Evolutionary conservation across 2,113 vertebrate species (phyloP), one percentile per base, ranked within the genome.

Genomic region (Myrmophylax atrothorax): DNA sequence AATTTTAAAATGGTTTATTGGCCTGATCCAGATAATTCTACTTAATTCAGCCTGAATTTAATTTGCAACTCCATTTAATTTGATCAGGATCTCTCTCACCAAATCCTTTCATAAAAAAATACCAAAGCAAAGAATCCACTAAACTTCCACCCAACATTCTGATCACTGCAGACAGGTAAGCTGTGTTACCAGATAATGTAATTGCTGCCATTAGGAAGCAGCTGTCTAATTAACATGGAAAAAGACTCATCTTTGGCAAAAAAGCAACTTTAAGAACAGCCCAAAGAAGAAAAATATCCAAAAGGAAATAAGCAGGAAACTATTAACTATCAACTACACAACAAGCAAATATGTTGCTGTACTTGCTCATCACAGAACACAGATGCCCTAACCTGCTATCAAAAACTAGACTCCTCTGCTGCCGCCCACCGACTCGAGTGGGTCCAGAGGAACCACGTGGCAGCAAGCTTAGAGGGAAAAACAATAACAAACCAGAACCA

Each of bases 31-130:
- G 40, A 73, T 55, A 77, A 40, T 90, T 93, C 74, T 80, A 42
- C 50, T 89, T 89, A 87, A 89, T 79, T 74, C 70, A 85, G 49
- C 35, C 23, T 73, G n/a, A 89, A 96, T 89, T 91, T 66, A 76
- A 95, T 97, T 95, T 87, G 53, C 52, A 84, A 40, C 49, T 91
- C n/a, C 55, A 62, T 84, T 94, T 89, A 84, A 95, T 95, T 77
- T 63, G 72, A 95, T 90, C 76, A 86, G 26, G 47, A 86, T 77
- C 47, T 64, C 87, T 81, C 44, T 84, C 75, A 90, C 24, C 19
- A 52, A 94, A 88, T 60, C 87, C 50, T n/a, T 79, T 84, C 16
- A 31, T 47, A 40, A 26, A 77, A 59, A 47, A 42, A 20, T 46
- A 8, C 1, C 2, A 90, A 62, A 9, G 28, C 7, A 60, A 89